Base-by-base conservation (phyloP, 1,140 invertebrate genomes). In the Sitobion miscanthi region DNA sequence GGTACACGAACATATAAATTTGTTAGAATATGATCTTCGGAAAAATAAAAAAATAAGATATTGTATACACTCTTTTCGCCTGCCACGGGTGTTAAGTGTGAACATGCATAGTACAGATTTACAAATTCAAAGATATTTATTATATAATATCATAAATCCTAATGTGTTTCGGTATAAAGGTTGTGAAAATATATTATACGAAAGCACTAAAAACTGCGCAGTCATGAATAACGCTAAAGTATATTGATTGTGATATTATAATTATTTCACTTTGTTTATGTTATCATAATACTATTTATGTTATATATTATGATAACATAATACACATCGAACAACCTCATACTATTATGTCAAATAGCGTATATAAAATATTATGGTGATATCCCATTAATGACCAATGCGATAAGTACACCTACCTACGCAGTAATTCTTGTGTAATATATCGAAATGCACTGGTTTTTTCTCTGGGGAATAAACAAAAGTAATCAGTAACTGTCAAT, bases 401-500 rank as follows among this genome's bases (percentile, higher is more conserved):
- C 62, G 62, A 77, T 77, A 77, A 77, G 62, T n/a, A 77, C 25
- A 62, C 30, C 62, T n/a, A 69, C 57, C 57, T 62, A 30, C 9
- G 9, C 25, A n/a, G 62, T 77, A 69, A 25, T 77, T 35, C 62
- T 77, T n/a, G 62, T 77, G 62, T 77, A 77, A 35, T 77, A n/a
- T 77, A 77, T 77, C n/a, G 62, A 77, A 77, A 77, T n/a, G 30
- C 62, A n/a, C n/a, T n/a, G 62, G 14, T 77, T 77, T 49, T 77
- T n/a, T 77, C 62, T 77, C 62, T 30, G 62, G 30, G 62, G 30
- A 77, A 77, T 77, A n/a, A 77, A 77, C 30, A 77, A 77, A 77
- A 77, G 62, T 77, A 77, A 77, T 77, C 62, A 77, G 62, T 77
- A n/a, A 77, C 62, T 77, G 62, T 77, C 62, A 77, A 77, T 77